phyloP scores from a whole-genome alignment of 2,797 vertebrate genomes.

The Cygnus olor region DNA sequence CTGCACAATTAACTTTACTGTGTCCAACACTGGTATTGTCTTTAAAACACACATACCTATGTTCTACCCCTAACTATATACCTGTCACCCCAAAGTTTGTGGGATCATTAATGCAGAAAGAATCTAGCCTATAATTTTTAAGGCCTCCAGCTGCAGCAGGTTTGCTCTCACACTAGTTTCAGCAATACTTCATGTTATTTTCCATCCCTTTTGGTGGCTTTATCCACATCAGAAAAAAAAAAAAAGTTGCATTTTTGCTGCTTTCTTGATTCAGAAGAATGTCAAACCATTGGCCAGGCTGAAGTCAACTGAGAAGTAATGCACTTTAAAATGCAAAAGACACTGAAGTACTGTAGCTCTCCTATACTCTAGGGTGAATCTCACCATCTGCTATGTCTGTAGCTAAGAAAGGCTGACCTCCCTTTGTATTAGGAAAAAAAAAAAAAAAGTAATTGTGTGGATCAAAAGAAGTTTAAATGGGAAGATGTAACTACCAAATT shows the following conservation, averaged over 20 bases:
- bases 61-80: not conserved
- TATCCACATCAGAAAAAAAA: not conserved
- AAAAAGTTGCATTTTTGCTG: not conserved
- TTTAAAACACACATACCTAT: not conserved
- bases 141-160: not conserved
- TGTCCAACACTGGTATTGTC: not conserved
- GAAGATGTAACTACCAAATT: not conserved
- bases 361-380: not conserved
- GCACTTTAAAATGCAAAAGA: conserved; percentile 23
- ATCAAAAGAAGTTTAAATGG: conserved; percentile 29
- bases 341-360: not conserved
- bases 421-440: not conserved
- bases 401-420: not conserved
- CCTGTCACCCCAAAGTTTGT: not conserved
- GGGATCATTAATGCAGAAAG: not conserved
- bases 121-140: conserved; percentile 3
- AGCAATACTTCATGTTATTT: not conserved
- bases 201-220: not conserved
- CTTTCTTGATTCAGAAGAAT: not conserved
- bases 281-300: not conserved
- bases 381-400: conserved; percentile 39
- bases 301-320: not conserved
- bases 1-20: not conserved
- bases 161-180: not conserved
- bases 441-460: conserved; percentile 10